These are phyloP conservation scores for Cygnus buccinator DNA, from an alignment of 2,113 vertebrate species.

Conservation along the genomic window DNA sequence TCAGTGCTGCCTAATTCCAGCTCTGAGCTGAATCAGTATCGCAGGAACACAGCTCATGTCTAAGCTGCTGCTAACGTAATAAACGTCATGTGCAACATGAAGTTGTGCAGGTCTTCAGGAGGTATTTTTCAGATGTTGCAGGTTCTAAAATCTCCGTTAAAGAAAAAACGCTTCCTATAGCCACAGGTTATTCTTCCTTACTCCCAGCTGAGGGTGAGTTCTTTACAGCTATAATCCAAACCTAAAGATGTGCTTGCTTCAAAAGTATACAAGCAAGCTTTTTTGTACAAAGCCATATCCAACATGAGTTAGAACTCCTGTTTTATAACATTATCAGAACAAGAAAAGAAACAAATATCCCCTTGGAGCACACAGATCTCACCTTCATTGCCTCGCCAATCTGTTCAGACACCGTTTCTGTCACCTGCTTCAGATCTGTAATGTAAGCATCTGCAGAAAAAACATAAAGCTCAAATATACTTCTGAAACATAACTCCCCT, in stretches of 20 bases:
- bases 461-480: background rate
- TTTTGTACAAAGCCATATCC: background rate
- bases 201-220: background rate
- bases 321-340: background rate
- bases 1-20: background rate
- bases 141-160: background rate
- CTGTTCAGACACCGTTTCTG: constrained; percentile 76
- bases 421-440: constrained; percentile 72
- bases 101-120: background rate
- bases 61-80: background rate
- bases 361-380: constrained; percentile 12
- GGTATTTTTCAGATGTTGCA: background rate
- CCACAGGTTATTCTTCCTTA: background rate
- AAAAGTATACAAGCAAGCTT: background rate
- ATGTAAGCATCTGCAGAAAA: constrained; percentile 72
- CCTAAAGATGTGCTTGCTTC: background rate
- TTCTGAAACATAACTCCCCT: background rate
- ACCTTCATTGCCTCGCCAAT: constrained; percentile 87
- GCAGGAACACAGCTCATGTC: background rate
- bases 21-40: background rate
- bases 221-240: background rate
- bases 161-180: background rate
- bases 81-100: background rate
- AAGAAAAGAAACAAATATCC: background rate
- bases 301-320: background rate